Base-by-base conservation (phyloP, 2,113 vertebrate species). In the Psephotus haematonotus region DNA sequence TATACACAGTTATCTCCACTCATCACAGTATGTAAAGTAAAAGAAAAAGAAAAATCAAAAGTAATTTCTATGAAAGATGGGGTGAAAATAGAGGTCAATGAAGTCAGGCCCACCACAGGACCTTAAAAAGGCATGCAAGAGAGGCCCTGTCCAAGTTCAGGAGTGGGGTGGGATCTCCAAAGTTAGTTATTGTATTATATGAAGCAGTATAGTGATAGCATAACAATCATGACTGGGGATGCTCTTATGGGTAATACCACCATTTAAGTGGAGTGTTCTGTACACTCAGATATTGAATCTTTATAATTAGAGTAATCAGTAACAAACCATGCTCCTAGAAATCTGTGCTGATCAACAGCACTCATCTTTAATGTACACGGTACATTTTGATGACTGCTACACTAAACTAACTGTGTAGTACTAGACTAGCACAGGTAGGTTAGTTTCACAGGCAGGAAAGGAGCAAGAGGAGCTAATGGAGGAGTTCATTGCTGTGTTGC, bases 1-100 rank as follows among this genome's bases (percentile, higher is more conserved):
- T 97, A 96, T 98, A 97, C 97, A 98, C 95, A 95, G 94, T 97
- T 97, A 96, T 89, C 97, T 97, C 96, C 97, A 98, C 97, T 97
- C 97, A 98, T 97, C 97, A 98, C 93, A 95, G 83, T 97, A 97
- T 97, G 95, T 96, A 96, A 98, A 91, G 37, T 71, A 23, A 86
- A 78, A 96, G 13, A n/a, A 92, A 50, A 86, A 91, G 46, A 93
- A 96, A 89, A 94, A 71, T 81, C 60, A 39, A 71, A 97, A 89
- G 90, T 91, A 90, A 97, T 89, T 96, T 94, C 78, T 97, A 75
- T 92, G 94, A 67, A 78, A 94, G 92, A 89, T 90, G 92, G 44
- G 17, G 24, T 80, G 65, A 92, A 95, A 90, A 74, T 79, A 93
- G 91, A 90, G 79, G 89, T 97, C 95, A 96, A 91, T 97, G 92